These are phyloP conservation scores for Botia almorhae DNA, from an alignment of 2,797 vertebrate species.

Conservation along the genomic window DNA sequence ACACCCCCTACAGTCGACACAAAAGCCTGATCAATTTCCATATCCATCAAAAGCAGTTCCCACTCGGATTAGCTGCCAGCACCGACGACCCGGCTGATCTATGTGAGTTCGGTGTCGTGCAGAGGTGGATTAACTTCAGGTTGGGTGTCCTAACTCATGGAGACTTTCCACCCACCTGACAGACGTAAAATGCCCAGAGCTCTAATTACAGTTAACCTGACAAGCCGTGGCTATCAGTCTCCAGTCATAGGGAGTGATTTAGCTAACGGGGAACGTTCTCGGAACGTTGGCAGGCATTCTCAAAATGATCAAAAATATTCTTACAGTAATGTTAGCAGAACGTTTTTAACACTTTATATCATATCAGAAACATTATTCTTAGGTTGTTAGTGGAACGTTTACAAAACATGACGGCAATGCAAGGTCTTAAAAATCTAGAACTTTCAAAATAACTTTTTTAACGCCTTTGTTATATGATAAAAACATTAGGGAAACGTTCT, in stretches of 20 bases:
- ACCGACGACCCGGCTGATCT: constrained; percentile 47
- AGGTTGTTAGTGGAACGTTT: no score
- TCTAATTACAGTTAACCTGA: constrained; percentile 62
- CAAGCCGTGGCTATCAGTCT: constrained; percentile 58
- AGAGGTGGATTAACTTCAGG: constrained; percentile 39
- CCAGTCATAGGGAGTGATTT: neutral
- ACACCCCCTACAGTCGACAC: neutral
- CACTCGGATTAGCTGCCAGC: constrained; percentile 47
- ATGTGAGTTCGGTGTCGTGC: constrained; percentile 37
- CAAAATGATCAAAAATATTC: no score
- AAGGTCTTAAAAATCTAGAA: no score
- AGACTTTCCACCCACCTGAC: constrained; percentile 58
- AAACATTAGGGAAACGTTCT: no score
- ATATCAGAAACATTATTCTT: no score
- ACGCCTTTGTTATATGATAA: no score
- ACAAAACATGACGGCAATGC: no score
- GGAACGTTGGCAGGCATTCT: no score
- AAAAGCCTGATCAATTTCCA: constrained; percentile 54
- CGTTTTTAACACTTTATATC: no score
- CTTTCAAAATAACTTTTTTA: no score
- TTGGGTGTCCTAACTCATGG: constrained; percentile 58
- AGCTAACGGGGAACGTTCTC: no score
- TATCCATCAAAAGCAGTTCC: constrained; percentile 53
- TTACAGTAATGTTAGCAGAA: no score
- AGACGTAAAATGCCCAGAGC: constrained; percentile 54